Conservation (phyloP, 2,797 vertebrate genomes). For the Yasuhikotakia modesta region DNA sequence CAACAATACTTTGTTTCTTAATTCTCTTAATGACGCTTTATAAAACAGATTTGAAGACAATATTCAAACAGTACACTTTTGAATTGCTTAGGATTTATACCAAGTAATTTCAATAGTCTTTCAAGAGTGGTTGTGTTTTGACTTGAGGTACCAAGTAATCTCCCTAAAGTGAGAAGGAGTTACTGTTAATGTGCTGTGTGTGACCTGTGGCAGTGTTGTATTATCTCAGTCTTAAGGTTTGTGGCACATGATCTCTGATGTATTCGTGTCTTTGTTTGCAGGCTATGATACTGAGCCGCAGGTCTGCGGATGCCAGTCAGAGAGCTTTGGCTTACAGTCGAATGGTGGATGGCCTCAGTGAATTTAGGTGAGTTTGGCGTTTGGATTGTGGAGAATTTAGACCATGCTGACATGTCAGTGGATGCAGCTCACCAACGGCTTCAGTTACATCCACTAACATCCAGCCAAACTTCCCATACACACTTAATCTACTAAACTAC, state of each 20-base stretch:
- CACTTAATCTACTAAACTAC: constrained; percentile 35
- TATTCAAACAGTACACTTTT: not conserved
- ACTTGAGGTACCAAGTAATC: not conserved
- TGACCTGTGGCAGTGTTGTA: not conserved
- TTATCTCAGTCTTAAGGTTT: constrained; percentile 16
- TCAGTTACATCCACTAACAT: not conserved
- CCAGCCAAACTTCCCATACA: constrained; percentile 26
- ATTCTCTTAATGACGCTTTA: no score
- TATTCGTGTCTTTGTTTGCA: constrained; percentile 66
- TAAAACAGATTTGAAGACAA: no score
- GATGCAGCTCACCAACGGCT: constrained; percentile 31
- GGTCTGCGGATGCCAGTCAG: constrained; percentile 93
- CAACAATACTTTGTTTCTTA: no score
- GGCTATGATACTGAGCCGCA: constrained; percentile 98
- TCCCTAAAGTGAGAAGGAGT: no score
- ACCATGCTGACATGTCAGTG: not conserved
- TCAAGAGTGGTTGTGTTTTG: not conserved
- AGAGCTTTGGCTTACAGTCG: constrained; percentile 92
- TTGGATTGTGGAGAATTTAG: constrained; percentile 19
- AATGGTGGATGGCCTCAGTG: constrained; percentile 95
- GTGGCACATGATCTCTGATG: not conserved
- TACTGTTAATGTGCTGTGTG: not conserved
- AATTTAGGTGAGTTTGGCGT: constrained; percentile 90
- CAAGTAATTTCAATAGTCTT: not conserved
- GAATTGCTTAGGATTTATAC: not conserved